Evolutionary conservation across 2,888 invertebrate species (phyloP), one percentile per base, ranked within the genome.

Genomic region (Clusia tigrina): DNA sequence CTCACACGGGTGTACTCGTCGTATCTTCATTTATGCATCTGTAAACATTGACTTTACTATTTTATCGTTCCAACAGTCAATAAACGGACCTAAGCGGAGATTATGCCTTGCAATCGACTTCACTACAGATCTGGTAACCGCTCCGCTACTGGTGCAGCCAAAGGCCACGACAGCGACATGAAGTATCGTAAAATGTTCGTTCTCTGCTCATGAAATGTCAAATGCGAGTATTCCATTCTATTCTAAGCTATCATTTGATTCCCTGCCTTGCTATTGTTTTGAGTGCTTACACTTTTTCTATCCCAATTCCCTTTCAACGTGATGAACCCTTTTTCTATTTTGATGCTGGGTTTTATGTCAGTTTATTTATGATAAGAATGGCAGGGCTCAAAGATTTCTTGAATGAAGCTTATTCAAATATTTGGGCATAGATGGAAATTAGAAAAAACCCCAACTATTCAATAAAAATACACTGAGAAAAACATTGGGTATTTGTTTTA

Each of bases 121-220:
- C 42, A 58, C 60, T 57, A 24, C n/a, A 22, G 20, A n/a, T 2
- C 23, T 2, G 20, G 52, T 5, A 23, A 24, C 2, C 22, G 15
- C 9, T 5, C 23, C n/a, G n/a, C n/a, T n/a, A 52, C 23, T 32
- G 32, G 52, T 52, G 52, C 15, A 15, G 22, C n/a, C 38, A 55
- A 48, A 37, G 58, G 54, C 63, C 15, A 62, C 46, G 52, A 62
- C 48, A 56, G 20, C 23, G 56, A 55, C 15, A 54, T 23, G 54
- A 24, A 25, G 15, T 25, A 42, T 58, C 53, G 53, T 22, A 38
- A 64, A 69, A 75, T 72, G 72, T 74, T 5, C 32, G 71, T 77
- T 76, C 76, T 78, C 75, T 77, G 76, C 77, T 76, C 77, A 75
- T 77, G 78, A 76, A 76, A 73, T 72, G 71, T 74, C 73, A 69